phyloP scores from a whole-genome alignment of 2,797 vertebrate species.

The Scyliorhinus canicula region DNA sequence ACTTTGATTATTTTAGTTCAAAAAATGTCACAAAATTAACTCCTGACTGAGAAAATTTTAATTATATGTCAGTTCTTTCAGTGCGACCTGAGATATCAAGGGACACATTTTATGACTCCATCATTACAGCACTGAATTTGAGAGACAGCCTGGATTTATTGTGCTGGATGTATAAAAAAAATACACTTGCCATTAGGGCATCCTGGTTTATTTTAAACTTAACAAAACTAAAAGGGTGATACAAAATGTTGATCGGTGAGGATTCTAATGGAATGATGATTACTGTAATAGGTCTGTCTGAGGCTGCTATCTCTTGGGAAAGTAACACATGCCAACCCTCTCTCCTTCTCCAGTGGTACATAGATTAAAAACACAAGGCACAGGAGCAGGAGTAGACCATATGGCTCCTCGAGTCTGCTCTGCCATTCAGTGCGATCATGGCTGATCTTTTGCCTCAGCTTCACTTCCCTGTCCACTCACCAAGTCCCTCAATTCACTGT shows the following conservation, averaged over 20 bases:
- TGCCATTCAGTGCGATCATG: too few relatives aligned
- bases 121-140: constrained; percentile 18
- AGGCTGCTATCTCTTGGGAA: background rate
- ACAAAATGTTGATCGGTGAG: background rate
- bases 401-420: too few relatives aligned
- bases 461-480: too few relatives aligned
- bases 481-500: too few relatives aligned
- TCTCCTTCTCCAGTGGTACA: background rate
- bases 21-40: background rate
- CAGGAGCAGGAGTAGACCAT: too few relatives aligned
- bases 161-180: background rate
- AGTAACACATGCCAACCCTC: background rate
- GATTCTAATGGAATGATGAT: background rate
- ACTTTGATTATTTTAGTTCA: background rate
- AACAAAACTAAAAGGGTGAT: background rate
- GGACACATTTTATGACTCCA: constrained; percentile 36
- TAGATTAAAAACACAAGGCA: too few relatives aligned
- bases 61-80: constrained; percentile 41
- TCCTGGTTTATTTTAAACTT: background rate
- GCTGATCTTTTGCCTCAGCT: too few relatives aligned
- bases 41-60: constrained; percentile 29
- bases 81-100: constrained; percentile 38
- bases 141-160: background rate
- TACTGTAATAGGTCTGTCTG: background rate
- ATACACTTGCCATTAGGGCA: background rate